Evolutionary conservation across 2,797 vertebrate genomes (phyloP), one percentile per base, ranked within the genome.

Genomic region (Bothrops alternatus): DNA sequence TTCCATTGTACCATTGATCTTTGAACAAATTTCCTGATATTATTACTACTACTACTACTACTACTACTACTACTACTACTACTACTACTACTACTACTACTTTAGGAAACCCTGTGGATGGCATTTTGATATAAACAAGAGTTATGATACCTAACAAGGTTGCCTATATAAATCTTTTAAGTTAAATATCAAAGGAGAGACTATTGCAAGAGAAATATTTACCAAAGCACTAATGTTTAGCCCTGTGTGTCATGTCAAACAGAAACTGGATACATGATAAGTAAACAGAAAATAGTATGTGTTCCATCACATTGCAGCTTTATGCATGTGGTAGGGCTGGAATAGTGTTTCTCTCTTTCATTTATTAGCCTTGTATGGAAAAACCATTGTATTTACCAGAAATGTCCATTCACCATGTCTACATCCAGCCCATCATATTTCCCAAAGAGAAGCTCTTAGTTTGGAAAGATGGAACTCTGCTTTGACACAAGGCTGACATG

Each of bases 1-100:
- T 42, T 42, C 42, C 42, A 42, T 42, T 42, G 42, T 42, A 3
- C 42, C 42, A 42, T 42, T 3, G 42, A 42, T 42, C 42, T 42
- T 42, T 42, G 42, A 42, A 42, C 42, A 42, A 42, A 42, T 42
- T 3, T 42, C 3, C 42, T 42, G 42, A 42, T 42, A 42, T 42
- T 42, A 42, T 42, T 42, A 42, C 2, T 37, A 37, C 2, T 37
- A 37, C 2, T 37, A 37, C 3, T 42, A 42, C 3, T 42, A 42
- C 3, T 42, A 42, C 4, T 42, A 3, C 3, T 42, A 42, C 3
- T 42, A 42, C 3, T 42, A 42, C 3, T 42, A 42, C 3, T 42
- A 42, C 4, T 47, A 47, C 0, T 47, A 47, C 0, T 47, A 47
- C 0, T 47, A 47, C 0, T 47, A 47, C 0, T 47, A 11, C 20